Conservation (phyloP, 2,888 invertebrate genomes). For the Hypomecis punctinalis region DNA sequence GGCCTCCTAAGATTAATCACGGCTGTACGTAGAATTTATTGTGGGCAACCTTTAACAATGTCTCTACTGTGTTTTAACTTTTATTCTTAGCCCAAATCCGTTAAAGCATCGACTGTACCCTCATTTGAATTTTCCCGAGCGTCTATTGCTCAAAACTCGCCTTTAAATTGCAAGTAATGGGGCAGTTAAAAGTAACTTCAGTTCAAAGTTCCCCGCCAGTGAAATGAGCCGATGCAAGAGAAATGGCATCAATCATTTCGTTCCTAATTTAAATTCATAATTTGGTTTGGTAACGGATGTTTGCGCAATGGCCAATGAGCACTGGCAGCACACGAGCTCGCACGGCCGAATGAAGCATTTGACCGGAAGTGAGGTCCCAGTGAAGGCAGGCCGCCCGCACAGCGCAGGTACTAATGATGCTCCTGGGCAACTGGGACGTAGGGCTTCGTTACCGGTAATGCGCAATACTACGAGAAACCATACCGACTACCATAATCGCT, state of each 20-base stretch:
- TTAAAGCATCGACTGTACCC: slow-evolving; percentile 27
- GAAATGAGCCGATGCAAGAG: slow-evolving; percentile 42
- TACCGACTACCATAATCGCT: slow-evolving; percentile 50
- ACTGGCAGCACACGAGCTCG: slow-evolving; percentile 43
- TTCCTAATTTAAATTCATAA: slow-evolving; percentile 57
- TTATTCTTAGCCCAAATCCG: slow-evolving; percentile 12
- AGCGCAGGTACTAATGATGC: slow-evolving; percentile 55
- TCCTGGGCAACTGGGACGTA: slow-evolving; percentile 59
- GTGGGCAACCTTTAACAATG: slow-evolving; percentile 1
- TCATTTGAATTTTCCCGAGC: slow-evolving; percentile 26
- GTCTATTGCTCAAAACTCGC: slow-evolving; percentile 19
- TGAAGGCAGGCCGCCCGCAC: slow-evolving; percentile 36
- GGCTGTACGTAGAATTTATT: slow-evolving; percentile 11
- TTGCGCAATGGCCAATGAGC: slow-evolving; percentile 61
- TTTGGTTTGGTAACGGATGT: slow-evolving; percentile 66
- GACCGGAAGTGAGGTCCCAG: slow-evolving; percentile 68
- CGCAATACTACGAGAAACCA: slow-evolving; percentile 56
- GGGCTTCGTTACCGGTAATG: slow-evolving; percentile 57
- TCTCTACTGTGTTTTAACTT: slow-evolving; percentile 8
- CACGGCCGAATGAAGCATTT: slow-evolving; percentile 63
- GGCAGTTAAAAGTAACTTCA: slow-evolving; percentile 37
- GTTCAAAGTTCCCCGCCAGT: slow-evolving; percentile 37
- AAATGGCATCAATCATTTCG: slow-evolving; percentile 48
- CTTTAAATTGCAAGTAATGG: slow-evolving; percentile 38
- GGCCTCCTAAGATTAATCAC: slow-evolving; percentile 23